phyloP scores from a whole-genome alignment of 2,797 vertebrate genomes.

The Enoplosus armatus region DNA sequence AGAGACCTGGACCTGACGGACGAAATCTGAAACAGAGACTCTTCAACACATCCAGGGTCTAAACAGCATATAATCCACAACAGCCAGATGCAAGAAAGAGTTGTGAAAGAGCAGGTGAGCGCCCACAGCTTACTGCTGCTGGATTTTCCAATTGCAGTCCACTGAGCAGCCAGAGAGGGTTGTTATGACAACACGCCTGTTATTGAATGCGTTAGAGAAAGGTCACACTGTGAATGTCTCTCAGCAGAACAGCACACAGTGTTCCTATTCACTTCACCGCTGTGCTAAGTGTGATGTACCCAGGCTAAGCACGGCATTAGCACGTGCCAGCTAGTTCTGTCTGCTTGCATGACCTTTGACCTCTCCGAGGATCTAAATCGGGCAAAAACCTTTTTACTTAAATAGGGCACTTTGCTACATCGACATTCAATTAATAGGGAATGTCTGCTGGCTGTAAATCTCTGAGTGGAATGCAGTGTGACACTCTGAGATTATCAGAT shows the following conservation, averaged over 20 bases:
- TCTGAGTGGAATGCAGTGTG: slow-evolving; percentile 24
- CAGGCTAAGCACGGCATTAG: slow-evolving; percentile 8
- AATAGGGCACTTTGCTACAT: slow-evolving; percentile 13
- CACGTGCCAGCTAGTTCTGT: slow-evolving; percentile 5
- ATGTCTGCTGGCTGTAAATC: slow-evolving; percentile 28
- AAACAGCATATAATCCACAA: background rate
- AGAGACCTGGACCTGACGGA: background rate
- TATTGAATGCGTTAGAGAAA: slow-evolving; percentile 31
- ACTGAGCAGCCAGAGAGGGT: slow-evolving; percentile 9
- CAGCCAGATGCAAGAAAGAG: background rate
- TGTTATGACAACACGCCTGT: slow-evolving; percentile 43
- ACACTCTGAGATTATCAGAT: slow-evolving; percentile 36
- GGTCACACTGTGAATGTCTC: slow-evolving; percentile 40
- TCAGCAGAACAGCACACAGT: slow-evolving; percentile 28
- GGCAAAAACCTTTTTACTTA: background rate
- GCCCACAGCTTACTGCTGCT: background rate
- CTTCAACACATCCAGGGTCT: too few relatives aligned
- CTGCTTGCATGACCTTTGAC: slow-evolving; percentile 4
- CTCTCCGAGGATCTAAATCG: background rate
- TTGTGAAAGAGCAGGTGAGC: background rate
- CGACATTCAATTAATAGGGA: slow-evolving; percentile 35
- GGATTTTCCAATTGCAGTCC: background rate
- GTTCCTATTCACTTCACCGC: slow-evolving; percentile 27
- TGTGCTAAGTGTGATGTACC: slow-evolving; percentile 1
- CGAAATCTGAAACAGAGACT: background rate